Base-by-base conservation (phyloP, 2,888 invertebrate species). In the Matsumyia berberina region DNA sequence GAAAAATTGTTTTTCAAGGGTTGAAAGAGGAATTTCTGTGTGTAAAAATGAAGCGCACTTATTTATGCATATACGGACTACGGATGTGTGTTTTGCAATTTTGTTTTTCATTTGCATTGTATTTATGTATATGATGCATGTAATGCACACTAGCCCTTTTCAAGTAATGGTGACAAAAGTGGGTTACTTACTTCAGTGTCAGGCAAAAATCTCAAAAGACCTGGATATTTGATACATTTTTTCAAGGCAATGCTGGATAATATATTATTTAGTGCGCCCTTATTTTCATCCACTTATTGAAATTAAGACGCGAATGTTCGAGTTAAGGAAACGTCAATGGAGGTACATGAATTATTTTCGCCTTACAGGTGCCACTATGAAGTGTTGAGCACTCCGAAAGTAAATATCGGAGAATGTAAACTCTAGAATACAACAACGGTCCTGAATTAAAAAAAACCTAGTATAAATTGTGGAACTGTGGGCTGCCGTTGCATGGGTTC, bases 141-240 rank as follows among this genome's bases (percentile, higher is more conserved):
- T 24, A 3, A n/a, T 24, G 24, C 4, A 24, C 5, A 11, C 17
- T 19, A 9, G 19, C 17, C 17, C 3, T 19, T 9, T 5, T 46
- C 17, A 46, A 19, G n/a, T 11, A 51, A 57, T 57, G 37, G 11
- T 42, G 44, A 35, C 35, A 24, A 24, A 51, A 64, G 46, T 64
- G 64, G 64, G 46, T 70, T 58, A 46, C 15, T 46, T 57, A 35
- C 70, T n/a, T n/a, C 15, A 15, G 70, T 58, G 58, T 12, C 44
- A 17, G 37, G 31, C 17, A 29, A 15, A 33, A 46, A 37, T 57
- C 46, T 58, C 24, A 8, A 46, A 35, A 46, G 57, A 70, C 35
- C 58, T n/a, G 24, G 24, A 70, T 49, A 29, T 46, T 49, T 70
- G 57, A 57, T 15, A 58, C 12, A 37, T 9, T 53, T 31, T 55